These are phyloP conservation scores for Coturnix japonica DNA, from an alignment of 2,113 vertebrate genomes.

Conservation along the genomic window DNA sequence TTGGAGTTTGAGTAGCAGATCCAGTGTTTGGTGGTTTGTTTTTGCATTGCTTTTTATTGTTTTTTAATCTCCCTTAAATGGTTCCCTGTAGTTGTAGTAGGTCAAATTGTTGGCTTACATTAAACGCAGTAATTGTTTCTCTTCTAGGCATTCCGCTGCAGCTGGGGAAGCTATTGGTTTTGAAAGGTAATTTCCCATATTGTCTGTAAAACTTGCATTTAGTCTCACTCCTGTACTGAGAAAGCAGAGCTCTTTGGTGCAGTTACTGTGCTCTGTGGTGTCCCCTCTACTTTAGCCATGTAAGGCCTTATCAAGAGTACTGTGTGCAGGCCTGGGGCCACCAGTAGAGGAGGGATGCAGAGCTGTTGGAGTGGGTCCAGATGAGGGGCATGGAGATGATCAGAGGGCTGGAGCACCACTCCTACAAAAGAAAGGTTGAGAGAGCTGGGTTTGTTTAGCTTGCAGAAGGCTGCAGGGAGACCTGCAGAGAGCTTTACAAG, in stretches of 20 bases:
- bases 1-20: not conserved
- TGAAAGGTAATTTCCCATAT: conserved; percentile 38
- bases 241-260: not conserved
- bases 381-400: too few relatives aligned
- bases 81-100: not conserved
- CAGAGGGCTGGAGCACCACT: too few relatives aligned
- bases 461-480: too few relatives aligned
- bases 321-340: too few relatives aligned
- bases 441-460: too few relatives aligned
- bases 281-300: not conserved
- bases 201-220: not conserved
- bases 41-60: not conserved
- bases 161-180: accelerated
- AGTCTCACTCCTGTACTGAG: not conserved
- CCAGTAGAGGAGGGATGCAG: too few relatives aligned
- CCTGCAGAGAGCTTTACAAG: too few relatives aligned
- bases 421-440: too few relatives aligned
- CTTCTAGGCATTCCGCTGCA: not conserved
- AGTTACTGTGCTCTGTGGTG: not conserved
- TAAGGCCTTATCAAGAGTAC: too few relatives aligned
- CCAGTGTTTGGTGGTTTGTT: not conserved
- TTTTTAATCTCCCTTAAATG: not conserved
- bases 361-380: too few relatives aligned
- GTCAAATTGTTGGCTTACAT: not conserved
- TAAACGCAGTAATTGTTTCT: not conserved